Evolutionary conservation across 2,113 vertebrate species (phyloP).

Genomic region (Odocoileus virginianus): DNA sequence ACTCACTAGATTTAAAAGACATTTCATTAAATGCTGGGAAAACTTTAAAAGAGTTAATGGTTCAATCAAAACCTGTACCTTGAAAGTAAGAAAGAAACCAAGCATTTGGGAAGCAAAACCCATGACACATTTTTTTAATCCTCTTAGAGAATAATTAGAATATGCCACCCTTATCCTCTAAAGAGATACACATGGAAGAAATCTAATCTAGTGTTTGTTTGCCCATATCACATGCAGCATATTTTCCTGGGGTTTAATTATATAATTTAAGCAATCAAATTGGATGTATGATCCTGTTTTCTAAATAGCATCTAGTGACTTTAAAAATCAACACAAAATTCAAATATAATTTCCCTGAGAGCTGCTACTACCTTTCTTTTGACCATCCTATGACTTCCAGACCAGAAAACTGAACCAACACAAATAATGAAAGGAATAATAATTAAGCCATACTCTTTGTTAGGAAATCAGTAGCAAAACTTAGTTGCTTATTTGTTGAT

Average conservation of each 20-base stretch:
- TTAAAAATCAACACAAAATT: conserved; percentile 29
- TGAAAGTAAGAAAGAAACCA: conserved; percentile 34
- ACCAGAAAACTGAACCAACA: background rate
- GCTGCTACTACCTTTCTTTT: background rate
- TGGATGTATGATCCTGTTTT: background rate
- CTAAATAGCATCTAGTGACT: background rate
- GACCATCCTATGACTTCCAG: background rate
- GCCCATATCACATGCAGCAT: background rate
- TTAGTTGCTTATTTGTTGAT: background rate
- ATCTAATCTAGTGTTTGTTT: background rate
- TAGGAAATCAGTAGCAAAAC: background rate
- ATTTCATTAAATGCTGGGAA: background rate
- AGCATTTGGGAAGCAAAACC: background rate
- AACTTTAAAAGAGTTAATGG: background rate
- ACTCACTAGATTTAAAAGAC: background rate
- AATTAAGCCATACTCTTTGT: background rate
- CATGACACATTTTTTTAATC: background rate
- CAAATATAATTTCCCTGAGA: background rate
- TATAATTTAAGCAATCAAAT: conserved; percentile 6
- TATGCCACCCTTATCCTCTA: background rate
- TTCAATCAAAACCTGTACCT: conserved; percentile 3
- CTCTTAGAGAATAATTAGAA: background rate
- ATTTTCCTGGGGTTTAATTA: background rate
- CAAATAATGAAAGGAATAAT: background rate
- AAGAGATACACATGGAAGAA: background rate